These are phyloP conservation scores for Trinectes maculatus DNA, from an alignment of 2,113 vertebrate species.

Conservation along the genomic window DNA sequence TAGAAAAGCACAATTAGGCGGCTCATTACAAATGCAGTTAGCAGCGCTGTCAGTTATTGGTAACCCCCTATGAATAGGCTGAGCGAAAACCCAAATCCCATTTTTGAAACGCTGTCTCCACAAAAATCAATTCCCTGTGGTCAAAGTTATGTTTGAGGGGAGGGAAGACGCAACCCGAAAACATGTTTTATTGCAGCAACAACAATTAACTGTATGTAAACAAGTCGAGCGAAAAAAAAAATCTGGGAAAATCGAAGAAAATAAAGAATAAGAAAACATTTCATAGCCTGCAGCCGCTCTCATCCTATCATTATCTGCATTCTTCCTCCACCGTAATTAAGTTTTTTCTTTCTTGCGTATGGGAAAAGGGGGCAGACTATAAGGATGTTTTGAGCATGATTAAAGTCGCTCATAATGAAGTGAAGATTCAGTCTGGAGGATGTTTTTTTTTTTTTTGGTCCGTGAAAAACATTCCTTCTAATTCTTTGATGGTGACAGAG, in stretches of 20 bases:
- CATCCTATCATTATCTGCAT: constrained; percentile 83
- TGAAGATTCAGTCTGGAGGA: constrained; percentile 60
- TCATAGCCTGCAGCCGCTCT: constrained; percentile 69
- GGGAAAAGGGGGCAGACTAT: constrained; percentile 70
- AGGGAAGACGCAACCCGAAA: constrained; percentile 49
- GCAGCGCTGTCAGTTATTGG: constrained; percentile 24
- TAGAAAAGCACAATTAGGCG: constrained; percentile 46
- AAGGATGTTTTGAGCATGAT: constrained; percentile 77
- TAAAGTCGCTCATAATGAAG: constrained; percentile 73
- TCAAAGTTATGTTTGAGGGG: constrained; percentile 57
- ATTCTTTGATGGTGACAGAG: constrained; percentile 65
- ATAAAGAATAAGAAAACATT: constrained; percentile 74
- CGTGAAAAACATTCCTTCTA: constrained; percentile 60
- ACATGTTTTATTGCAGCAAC: constrained; percentile 64
- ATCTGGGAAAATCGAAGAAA: constrained; percentile 66
- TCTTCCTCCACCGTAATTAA: constrained; percentile 79
- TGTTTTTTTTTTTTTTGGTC: constrained; percentile 53
- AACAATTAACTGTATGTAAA: constrained; percentile 78
- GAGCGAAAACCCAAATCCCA: constrained; percentile 54
- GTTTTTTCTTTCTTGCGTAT: constrained; percentile 79
- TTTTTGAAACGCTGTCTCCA: constrained; percentile 54
- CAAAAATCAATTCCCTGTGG: constrained; percentile 61
- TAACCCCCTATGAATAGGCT: constrained; percentile 26
- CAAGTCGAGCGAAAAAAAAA: constrained; percentile 58
- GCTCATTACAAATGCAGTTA: constrained; percentile 44